Conservation (phyloP, 2,797 vertebrate species). For the Rhodeus uyekii region DNA sequence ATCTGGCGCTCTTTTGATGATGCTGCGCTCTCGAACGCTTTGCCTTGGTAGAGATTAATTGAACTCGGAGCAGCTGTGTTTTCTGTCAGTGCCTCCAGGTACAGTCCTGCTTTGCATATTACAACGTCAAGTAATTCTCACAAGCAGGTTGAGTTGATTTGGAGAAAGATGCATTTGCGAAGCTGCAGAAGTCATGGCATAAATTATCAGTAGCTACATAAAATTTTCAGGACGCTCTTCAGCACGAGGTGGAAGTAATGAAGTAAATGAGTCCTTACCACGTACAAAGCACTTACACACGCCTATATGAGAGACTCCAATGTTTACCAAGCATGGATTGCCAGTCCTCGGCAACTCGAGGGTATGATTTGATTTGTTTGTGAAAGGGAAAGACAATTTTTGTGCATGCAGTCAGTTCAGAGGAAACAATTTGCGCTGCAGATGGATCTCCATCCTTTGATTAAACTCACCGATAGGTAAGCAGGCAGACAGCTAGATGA, state of each 20-base stretch:
- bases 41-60: background rate
- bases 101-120: background rate
- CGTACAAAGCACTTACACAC: background rate
- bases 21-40: background rate
- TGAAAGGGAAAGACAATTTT: slow-evolving; percentile 1
- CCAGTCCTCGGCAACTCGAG: background rate
- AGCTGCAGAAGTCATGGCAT: background rate
- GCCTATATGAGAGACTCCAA: background rate
- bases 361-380: slow-evolving; percentile 21
- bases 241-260: background rate
- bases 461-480: background rate
- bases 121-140: background rate
- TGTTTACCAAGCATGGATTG: background rate
- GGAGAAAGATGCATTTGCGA: background rate
- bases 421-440: background rate
- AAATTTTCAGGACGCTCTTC: background rate
- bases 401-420: background rate
- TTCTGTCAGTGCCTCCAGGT: slow-evolving; percentile 17
- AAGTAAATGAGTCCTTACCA: background rate
- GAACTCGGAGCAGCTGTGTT: slow-evolving; percentile 14
- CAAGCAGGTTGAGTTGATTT: background rate
- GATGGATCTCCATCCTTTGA: slow-evolving; percentile 1
- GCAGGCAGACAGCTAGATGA: background rate
- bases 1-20: slow-evolving; percentile 6
- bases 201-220: background rate